A percentile compares a stretch with the other conserved stretches of the same genome.
These are phyloP conservation scores for Athene cunicularia DNA, from an alignment of 2,113 vertebrate genomes.

Conservation along the genomic window DNA sequence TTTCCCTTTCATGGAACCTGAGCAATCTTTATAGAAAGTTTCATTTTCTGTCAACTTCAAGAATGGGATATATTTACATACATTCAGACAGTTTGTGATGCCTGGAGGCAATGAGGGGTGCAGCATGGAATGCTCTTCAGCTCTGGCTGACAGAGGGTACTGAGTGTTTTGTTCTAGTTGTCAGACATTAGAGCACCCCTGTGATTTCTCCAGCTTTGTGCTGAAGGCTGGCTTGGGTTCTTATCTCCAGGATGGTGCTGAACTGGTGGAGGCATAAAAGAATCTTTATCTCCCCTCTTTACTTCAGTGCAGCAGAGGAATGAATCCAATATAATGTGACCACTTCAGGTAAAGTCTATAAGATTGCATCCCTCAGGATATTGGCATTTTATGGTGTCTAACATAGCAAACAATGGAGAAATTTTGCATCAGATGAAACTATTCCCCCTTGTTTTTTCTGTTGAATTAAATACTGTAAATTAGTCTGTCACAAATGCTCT, in stretches of 20 bases:
- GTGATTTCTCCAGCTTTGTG: constrained; percentile 54
- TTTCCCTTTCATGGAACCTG: background rate
- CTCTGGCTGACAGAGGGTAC: constrained; percentile 39
- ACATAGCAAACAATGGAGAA: background rate
- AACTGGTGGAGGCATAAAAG: background rate
- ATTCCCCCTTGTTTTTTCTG: background rate
- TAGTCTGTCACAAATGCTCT: background rate
- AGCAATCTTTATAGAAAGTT: background rate
- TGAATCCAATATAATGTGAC: background rate
- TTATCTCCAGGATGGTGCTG: constrained; percentile 33
- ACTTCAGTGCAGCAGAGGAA: constrained; percentile 13
- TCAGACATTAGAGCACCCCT: background rate
- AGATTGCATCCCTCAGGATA: background rate
- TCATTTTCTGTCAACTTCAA: background rate
- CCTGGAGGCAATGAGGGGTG: background rate
- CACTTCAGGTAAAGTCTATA: background rate
- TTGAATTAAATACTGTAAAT: background rate
- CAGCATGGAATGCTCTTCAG: constrained; percentile 18
- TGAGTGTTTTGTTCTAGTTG: constrained; percentile 54
- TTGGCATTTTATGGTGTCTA: background rate
- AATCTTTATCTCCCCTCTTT: constrained; percentile 14
- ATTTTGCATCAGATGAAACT: background rate
- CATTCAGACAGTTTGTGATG: background rate
- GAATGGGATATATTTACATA: constrained; percentile 11
- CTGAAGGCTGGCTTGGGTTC: constrained; percentile 41